Percentiles rank a stretch among this genome's conserved stretches.
phyloP scores from a whole-genome alignment of 2,888 invertebrate genomes.

The Pemphredon lugubris region DNA sequence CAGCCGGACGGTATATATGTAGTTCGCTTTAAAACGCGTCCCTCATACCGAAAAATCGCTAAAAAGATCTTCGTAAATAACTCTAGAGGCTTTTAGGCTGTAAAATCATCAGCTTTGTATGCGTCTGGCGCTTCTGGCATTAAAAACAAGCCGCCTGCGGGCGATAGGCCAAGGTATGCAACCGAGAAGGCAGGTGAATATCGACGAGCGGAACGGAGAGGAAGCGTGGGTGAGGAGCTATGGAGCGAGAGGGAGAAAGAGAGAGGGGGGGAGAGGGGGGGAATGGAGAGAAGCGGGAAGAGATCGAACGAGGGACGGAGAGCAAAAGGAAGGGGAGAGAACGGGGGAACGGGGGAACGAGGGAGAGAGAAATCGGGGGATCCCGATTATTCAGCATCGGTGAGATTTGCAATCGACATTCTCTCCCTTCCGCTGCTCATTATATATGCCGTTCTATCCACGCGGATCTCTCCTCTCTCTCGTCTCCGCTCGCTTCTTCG shows the following conservation, averaged over 20 bases:
- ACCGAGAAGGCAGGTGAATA: conserved; percentile 57
- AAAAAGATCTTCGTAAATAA: conserved; percentile 19
- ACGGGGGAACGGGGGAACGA: background rate
- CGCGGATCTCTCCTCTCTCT: conserved; percentile 23
- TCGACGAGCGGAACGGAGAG: conserved; percentile 37
- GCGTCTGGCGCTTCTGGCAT: conserved; percentile 24
- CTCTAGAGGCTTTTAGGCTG: conserved; percentile 7
- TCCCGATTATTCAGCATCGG: conserved; percentile 64
- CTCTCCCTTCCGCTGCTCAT: conserved; percentile 60
- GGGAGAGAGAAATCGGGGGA: conserved; percentile 19
- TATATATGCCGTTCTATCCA: conserved; percentile 49
- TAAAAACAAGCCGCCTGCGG: conserved; percentile 48
- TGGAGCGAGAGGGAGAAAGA: background rate
- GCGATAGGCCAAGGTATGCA: conserved; percentile 56
- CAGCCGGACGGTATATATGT: background rate
- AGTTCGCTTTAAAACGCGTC: conserved; percentile 1
- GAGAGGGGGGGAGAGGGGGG: background rate
- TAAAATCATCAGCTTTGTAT: conserved; percentile 41
- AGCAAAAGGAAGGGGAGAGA: background rate
- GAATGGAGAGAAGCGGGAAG: conserved; percentile 1
- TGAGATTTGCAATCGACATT: conserved; percentile 65
- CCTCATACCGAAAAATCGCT: background rate
- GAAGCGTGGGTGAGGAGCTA: background rate
- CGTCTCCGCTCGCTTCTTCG: conserved; percentile 34
- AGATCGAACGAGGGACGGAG: conserved; percentile 6